phyloP scores from a whole-genome alignment of 2,797 vertebrate species.

The Crax fasciolata region DNA sequence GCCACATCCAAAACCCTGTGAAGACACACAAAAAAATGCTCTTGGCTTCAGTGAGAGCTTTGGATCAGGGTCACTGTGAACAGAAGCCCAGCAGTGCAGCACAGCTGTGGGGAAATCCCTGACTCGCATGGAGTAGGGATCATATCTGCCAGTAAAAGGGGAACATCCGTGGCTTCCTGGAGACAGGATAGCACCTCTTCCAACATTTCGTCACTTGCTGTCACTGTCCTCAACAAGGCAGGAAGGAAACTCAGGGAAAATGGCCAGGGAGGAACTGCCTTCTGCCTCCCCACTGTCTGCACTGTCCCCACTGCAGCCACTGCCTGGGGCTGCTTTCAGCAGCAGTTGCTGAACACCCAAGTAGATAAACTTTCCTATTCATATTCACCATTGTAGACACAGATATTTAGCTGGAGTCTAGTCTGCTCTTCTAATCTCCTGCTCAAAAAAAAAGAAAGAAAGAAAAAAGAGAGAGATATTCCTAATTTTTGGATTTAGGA shows the following conservation, averaged over 20 bases:
- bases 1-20: constrained; percentile 28
- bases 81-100: constrained; percentile 39
- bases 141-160: not conserved
- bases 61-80: constrained; percentile 15
- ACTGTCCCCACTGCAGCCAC: not conserved
- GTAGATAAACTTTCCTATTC: not conserved
- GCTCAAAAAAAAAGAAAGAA: not conserved
- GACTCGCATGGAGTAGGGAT: not conserved
- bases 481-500: not conserved
- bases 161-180: not conserved
- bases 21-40: not conserved
- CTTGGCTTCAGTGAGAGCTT: not conserved
- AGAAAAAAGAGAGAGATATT: not conserved
- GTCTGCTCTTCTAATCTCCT: not conserved
- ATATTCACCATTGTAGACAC: not conserved
- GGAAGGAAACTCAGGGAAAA: not conserved
- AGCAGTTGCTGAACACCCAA: not conserved
- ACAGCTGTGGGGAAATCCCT: constrained; percentile 59
- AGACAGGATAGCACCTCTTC: not conserved
- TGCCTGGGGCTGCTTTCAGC: not conserved
- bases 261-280: not conserved
- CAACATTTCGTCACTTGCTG: not conserved
- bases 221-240: not conserved
- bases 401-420: not conserved
- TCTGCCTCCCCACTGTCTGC: not conserved